phyloP scores from a whole-genome alignment of 1,140 invertebrate species.

The Macrobrachium nipponense region DNA sequence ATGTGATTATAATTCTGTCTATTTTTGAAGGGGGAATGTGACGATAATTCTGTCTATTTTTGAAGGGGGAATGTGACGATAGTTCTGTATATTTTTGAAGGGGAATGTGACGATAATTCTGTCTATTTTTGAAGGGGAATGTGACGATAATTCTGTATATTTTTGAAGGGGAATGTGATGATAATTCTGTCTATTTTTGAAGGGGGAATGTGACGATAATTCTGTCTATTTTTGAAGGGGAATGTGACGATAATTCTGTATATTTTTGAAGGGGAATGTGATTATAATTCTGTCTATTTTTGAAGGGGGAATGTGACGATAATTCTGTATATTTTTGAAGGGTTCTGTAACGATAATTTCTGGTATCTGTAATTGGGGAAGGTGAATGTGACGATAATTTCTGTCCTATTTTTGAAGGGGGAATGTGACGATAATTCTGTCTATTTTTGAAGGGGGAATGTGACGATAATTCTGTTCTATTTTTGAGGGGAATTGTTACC shows the following conservation, averaged over 20 bases:
- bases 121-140: slow-evolving; percentile 66
- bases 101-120: slow-evolving; percentile 62
- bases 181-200: slow-evolving; percentile 24
- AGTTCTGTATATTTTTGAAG: slow-evolving; percentile 61
- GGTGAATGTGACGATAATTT: no score
- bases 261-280: slow-evolving; percentile 66
- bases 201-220: slow-evolving; percentile 66
- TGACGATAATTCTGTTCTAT: no score
- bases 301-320: slow-evolving; percentile 66
- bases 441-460: no score
- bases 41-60: background rate
- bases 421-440: no score
- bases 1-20: background rate
- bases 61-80: slow-evolving; percentile 66
- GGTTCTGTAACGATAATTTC: no score
- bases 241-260: background rate
- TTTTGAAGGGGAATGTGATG: slow-evolving; percentile 66
- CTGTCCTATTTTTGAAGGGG: no score
- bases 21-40: slow-evolving; percentile 66
- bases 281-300: background rate
- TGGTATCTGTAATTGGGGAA: no score
- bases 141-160: background rate
- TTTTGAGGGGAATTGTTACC: no score
- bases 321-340: slow-evolving; percentile 61
- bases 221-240: slow-evolving; percentile 66